Evolutionary conservation across 2,797 vertebrate genomes (phyloP).

Genomic region (Enteromius trimaculatus): DNA sequence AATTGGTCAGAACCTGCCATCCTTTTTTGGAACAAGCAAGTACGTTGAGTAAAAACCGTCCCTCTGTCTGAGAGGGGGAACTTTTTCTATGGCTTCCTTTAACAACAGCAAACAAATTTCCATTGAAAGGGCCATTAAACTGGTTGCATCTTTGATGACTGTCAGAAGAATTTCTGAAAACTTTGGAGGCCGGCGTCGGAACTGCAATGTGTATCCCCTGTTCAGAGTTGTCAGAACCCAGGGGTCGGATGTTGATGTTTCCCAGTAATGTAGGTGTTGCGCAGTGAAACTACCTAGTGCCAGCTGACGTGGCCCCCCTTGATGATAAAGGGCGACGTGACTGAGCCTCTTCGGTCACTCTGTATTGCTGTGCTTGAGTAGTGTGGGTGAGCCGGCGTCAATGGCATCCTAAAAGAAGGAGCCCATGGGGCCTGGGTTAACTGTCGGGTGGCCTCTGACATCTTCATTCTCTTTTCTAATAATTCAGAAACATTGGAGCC

Average conservation of each 20-base stretch:
- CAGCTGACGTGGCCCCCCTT: background rate
- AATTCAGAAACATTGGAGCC: background rate
- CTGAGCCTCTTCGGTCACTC: background rate
- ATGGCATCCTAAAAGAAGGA: background rate
- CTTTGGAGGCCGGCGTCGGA: too few species aligned
- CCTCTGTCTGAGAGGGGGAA: too few species aligned
- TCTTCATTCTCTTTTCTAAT: background rate
- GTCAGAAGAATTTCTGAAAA: too few species aligned
- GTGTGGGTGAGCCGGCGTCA: background rate
- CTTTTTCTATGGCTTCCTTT: too few species aligned
- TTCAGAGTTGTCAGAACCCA: background rate
- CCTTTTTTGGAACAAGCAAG: too few species aligned
- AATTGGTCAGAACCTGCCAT: too few species aligned
- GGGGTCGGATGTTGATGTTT: background rate
- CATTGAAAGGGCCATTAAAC: too few species aligned
- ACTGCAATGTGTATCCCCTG: background rate
- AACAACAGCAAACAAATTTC: too few species aligned
- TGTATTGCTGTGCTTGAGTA: background rate
- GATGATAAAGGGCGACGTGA: background rate
- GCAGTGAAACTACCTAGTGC: too few species aligned
- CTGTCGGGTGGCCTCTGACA: background rate
- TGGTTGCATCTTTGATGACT: too few species aligned
- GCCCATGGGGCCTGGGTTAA: background rate
- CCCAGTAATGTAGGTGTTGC: background rate
- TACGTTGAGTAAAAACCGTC: too few species aligned